These are phyloP conservation scores for Cantharis lateralis DNA, from an alignment of 2,888 invertebrate genomes.

Conservation along the genomic window DNA sequence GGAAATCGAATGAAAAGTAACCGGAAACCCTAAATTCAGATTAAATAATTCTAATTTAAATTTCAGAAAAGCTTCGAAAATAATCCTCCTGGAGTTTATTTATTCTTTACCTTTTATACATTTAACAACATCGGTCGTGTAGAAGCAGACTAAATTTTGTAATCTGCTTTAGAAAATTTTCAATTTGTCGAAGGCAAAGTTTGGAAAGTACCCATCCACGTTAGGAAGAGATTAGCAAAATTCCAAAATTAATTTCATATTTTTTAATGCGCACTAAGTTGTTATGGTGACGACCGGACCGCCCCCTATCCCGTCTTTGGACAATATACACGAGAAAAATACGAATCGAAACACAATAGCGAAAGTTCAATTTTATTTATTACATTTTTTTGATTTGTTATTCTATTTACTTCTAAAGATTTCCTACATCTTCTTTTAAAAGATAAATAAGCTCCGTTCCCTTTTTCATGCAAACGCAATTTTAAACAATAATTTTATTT, in stretches of 20 bases:
- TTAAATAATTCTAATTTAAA: slow-evolving; percentile 11
- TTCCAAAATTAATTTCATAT: slow-evolving; percentile 48
- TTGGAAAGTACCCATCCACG: slow-evolving; percentile 18
- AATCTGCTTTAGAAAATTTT: slow-evolving; percentile 37
- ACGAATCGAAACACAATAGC: neutral
- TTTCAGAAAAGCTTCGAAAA: slow-evolving; percentile 13
- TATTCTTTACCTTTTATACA: slow-evolving; percentile 7
- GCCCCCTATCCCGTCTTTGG: slow-evolving; percentile 34
- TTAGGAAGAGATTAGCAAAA: slow-evolving; percentile 43
- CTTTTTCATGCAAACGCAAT: neutral
- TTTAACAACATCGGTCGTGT: slow-evolving; percentile 11
- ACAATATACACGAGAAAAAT: slow-evolving; percentile 37
- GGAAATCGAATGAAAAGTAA: neutral
- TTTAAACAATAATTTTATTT: neutral
- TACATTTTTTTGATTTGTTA: neutral
- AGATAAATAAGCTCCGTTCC: neutral
- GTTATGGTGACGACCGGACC: slow-evolving; percentile 45
- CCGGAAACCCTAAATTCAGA: slow-evolving; percentile 1
- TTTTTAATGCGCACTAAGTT: slow-evolving; percentile 41
- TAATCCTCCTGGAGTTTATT: slow-evolving; percentile 15
- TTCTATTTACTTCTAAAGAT: slow-evolving; percentile 1
- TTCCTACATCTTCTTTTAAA: neutral
- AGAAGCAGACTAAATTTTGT: slow-evolving; percentile 25
- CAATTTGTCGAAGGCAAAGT: slow-evolving; percentile 38
- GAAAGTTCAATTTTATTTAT: neutral